Percentiles rank a stretch among this genome's conserved stretches.
These are phyloP conservation scores for Platorchestia sp. DNA, from an alignment of 1,140 invertebrate genomes.

Conservation along the genomic window DNA sequence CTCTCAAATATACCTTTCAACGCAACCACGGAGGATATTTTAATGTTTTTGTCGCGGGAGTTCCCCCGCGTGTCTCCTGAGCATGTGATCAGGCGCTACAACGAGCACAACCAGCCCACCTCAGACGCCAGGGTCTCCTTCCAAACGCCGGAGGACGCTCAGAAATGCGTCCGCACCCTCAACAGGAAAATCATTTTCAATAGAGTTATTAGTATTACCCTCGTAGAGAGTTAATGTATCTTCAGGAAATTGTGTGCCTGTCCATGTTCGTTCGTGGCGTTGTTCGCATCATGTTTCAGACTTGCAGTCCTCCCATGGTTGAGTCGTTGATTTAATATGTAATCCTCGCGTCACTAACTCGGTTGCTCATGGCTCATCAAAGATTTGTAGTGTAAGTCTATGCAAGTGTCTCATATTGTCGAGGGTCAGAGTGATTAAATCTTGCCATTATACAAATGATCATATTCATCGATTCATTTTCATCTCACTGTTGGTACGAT, in stretches of 20 bases:
- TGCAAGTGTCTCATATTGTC: neutral
- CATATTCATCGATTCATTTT: neutral
- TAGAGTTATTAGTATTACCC: constrained; percentile 59
- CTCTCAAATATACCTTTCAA: constrained; percentile 89
- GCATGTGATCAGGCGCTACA: constrained; percentile 85
- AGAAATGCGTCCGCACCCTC: constrained; percentile 78
- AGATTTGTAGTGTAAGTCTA: neutral
- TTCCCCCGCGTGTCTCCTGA: constrained; percentile 80
- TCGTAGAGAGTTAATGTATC: constrained; percentile 48
- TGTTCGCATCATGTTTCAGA: neutral
- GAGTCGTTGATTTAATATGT: too few relatives aligned
- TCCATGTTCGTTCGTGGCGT: too few relatives aligned
- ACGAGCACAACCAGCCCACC: constrained; percentile 86
- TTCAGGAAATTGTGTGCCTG: neutral
- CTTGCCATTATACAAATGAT: neutral
- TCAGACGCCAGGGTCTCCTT: constrained; percentile 92
- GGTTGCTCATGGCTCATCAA: neutral
- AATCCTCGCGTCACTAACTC: neutral
- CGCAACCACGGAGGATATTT: constrained; percentile 87
- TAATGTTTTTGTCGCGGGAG: constrained; percentile 83
- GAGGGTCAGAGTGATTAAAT: neutral
- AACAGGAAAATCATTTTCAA: constrained; percentile 59
- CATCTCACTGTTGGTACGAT: neutral
- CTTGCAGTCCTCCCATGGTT: too few relatives aligned
- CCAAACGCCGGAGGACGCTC: constrained; percentile 80